A percentile compares a stretch with the other conserved stretches of the same genome.
phyloP scores from a whole-genome alignment of 2,888 invertebrate species.

The Erynnis tages region DNA sequence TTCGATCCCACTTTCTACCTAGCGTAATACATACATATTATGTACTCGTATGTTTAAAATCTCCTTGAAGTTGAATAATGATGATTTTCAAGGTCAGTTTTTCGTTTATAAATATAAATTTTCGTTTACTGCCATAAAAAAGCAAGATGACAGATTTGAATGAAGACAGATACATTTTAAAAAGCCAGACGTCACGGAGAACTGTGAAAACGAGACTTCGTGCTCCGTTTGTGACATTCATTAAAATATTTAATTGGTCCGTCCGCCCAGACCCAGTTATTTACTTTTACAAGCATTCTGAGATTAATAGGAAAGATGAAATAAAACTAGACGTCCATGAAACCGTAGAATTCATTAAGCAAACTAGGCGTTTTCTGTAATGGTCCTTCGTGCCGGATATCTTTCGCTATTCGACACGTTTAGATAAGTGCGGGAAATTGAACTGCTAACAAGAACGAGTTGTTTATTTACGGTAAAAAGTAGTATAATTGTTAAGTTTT shows the following conservation, averaged over 20 bases:
- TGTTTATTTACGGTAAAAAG: neutral
- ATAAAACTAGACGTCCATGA: conserved; percentile 18
- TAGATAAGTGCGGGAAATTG: conserved; percentile 48
- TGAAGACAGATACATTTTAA: too few relatives aligned
- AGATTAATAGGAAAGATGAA: conserved; percentile 23
- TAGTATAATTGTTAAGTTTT: neutral
- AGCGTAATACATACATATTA: too few relatives aligned
- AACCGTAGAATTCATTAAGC: conserved; percentile 18
- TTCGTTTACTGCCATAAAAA: too few relatives aligned
- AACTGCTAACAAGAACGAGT: conserved; percentile 44
- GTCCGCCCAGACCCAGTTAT: conserved; percentile 14
- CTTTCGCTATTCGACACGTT: neutral
- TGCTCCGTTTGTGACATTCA: conserved; percentile 9
- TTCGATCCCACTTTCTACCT: too few relatives aligned
- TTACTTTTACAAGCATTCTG: conserved; percentile 15
- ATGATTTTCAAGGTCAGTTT: too few relatives aligned
- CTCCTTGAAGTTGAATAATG: too few relatives aligned
- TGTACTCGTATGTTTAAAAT: too few relatives aligned
- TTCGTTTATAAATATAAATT: too few relatives aligned
- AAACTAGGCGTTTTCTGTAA: conserved; percentile 20
- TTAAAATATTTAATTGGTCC: conserved; percentile 16
- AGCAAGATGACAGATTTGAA: too few relatives aligned
- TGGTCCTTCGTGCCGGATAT: conserved; percentile 16
- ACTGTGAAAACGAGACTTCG: neutral
- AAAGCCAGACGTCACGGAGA: too few relatives aligned